A percentile compares a stretch with the other conserved stretches of the same genome.
Evolutionary conservation across 2,888 invertebrate genomes (phyloP).

Genomic region (Sialis lutaria): DNA sequence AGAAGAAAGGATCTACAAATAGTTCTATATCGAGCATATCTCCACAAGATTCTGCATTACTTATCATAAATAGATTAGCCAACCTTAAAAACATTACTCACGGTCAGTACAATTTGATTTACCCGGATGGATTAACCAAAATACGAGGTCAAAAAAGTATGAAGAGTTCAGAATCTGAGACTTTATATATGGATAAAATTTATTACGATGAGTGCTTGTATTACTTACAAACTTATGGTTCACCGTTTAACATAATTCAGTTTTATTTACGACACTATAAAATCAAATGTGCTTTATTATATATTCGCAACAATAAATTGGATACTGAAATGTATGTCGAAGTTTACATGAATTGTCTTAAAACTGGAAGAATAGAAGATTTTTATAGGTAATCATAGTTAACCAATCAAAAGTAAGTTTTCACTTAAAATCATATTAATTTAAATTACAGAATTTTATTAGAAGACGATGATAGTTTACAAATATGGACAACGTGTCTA

Average conservation of each 20-base stretch:
- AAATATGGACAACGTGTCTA: constrained; percentile 1
- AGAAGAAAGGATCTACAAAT: constrained; percentile 14
- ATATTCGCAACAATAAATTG: constrained; percentile 48
- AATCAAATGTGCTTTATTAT: constrained; percentile 46
- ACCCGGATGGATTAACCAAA: constrained; percentile 1
- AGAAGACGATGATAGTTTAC: not conserved
- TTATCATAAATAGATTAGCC: constrained; percentile 26
- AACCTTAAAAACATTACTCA: constrained; percentile 25
- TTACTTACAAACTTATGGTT: constrained; percentile 67
- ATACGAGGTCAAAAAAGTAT: constrained; percentile 6
- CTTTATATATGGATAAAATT: constrained; percentile 28
- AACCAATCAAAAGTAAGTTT: not conserved
- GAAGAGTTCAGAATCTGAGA: constrained; percentile 10
- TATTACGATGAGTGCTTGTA: constrained; percentile 65
- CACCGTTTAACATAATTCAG: constrained; percentile 50
- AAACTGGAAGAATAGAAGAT: constrained; percentile 43
- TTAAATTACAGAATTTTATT: not conserved
- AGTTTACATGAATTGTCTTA: constrained; percentile 52
- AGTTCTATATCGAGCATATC: constrained; percentile 17
- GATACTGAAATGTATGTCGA: constrained; percentile 55
- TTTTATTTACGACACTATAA: constrained; percentile 61
- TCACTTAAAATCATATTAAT: not conserved
- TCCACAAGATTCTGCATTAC: constrained; percentile 28
- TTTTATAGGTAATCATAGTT: constrained; percentile 42
- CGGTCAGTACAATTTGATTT: constrained; percentile 19